Evolutionary conservation across 2,797 vertebrate species (phyloP).

Genomic region (Phyllotis vaccarum): DNA sequence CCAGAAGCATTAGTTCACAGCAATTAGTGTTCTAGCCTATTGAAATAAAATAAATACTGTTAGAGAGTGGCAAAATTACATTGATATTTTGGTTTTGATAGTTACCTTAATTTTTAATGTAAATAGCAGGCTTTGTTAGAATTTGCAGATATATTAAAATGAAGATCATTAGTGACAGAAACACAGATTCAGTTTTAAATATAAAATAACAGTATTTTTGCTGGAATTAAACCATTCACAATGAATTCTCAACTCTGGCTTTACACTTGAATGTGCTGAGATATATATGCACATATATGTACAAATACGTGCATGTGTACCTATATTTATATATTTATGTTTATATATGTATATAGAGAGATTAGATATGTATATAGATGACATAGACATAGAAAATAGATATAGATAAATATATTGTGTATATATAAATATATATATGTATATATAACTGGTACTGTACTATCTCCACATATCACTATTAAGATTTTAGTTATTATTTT

Average conservation of each 20-base stretch:
- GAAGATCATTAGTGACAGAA: background rate
- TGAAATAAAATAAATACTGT: background rate
- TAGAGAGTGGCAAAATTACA: background rate
- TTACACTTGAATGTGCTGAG: background rate
- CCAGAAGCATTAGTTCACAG: no score
- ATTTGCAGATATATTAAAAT: background rate
- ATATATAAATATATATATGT: background rate
- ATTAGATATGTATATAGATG: background rate
- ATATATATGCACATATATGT: background rate
- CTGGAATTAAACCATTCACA: no score
- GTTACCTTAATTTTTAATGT: background rate
- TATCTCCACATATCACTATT: background rate
- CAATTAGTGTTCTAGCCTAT: background rate
- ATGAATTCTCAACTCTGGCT: background rate
- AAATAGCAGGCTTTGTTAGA: background rate
- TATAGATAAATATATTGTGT: background rate
- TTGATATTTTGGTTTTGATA: slow-evolving; percentile 47
- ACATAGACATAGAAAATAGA: background rate
- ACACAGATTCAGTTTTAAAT: slow-evolving; percentile 4
- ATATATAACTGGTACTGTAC: background rate
- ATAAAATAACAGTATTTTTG: background rate
- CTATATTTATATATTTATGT: background rate
- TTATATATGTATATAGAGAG: background rate
- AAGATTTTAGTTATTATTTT: background rate
- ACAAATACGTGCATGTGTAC: background rate